A percentile compares a stretch with the other conserved stretches of the same genome.
These are phyloP conservation scores for Camponotus vicinus DNA, from an alignment of 1,140 invertebrate genomes.

Conservation along the genomic window DNA sequence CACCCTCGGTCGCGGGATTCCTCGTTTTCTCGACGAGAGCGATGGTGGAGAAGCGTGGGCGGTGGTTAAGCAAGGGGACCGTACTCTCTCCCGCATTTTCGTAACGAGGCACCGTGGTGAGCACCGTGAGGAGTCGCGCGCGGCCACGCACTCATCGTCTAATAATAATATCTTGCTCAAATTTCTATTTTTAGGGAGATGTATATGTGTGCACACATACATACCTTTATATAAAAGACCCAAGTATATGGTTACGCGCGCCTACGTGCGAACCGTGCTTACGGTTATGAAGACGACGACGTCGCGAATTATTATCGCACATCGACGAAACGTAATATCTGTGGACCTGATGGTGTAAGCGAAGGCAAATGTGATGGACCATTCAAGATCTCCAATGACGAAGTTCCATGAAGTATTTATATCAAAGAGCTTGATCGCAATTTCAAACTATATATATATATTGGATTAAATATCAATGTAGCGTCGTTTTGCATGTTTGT, in stretches of 20 bases:
- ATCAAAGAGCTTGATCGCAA: neutral
- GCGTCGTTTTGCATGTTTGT: neutral
- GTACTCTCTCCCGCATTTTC: slow-evolving; percentile 45
- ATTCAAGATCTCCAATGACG: too few species aligned
- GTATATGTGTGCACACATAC: slow-evolving; percentile 61
- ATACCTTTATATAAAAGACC: slow-evolving; percentile 71
- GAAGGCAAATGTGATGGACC: neutral
- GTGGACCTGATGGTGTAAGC: slow-evolving; percentile 3
- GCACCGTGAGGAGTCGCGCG: slow-evolving; percentile 39
- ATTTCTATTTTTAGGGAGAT: slow-evolving; percentile 75
- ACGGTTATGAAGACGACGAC: slow-evolving; percentile 50
- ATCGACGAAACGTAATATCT: slow-evolving; percentile 24
- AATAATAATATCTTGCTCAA: slow-evolving; percentile 77
- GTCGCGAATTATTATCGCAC: slow-evolving; percentile 50
- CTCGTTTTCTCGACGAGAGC: slow-evolving; percentile 23
- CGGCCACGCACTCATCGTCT: slow-evolving; percentile 72
- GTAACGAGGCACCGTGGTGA: slow-evolving; percentile 46
- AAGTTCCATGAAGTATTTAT: neutral
- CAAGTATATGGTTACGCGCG: slow-evolving; percentile 64
- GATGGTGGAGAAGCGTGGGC: neutral
- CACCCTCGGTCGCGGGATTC: slow-evolving; percentile 37
- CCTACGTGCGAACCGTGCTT: slow-evolving; percentile 49
- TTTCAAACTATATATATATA: neutral
- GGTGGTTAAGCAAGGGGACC: slow-evolving; percentile 3
- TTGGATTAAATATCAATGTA: neutral